Evolutionary conservation across 2,113 vertebrate species (phyloP).

Genomic region (Mirza zaza): DNA sequence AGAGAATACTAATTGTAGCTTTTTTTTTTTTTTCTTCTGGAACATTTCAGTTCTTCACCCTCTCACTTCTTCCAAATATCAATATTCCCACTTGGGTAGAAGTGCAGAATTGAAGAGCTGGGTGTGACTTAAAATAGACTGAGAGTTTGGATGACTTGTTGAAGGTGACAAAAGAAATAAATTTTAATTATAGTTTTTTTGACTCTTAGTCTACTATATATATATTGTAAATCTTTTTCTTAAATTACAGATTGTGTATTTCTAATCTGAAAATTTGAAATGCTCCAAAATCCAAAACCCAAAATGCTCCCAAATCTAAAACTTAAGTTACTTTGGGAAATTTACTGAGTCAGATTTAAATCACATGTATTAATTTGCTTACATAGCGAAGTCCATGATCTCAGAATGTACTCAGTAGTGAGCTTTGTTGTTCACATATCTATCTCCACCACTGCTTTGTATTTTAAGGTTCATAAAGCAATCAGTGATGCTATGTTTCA

Average conservation of each 20-base stretch:
- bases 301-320: not conserved
- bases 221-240: not conserved
- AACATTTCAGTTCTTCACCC: not conserved
- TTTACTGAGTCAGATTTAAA: slow-evolving; percentile 4
- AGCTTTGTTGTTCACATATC: not conserved
- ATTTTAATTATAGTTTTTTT: not conserved
- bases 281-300: not conserved
- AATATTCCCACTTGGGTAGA: not conserved
- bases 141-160: not conserved
- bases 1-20: not conserved
- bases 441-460: not conserved
- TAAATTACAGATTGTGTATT: not conserved
- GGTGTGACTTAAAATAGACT: not conserved
- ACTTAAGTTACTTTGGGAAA: not conserved
- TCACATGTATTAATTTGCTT: not conserved
- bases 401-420: not conserved
- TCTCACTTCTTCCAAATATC: not conserved
- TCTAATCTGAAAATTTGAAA: not conserved
- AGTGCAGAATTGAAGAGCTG: not conserved
- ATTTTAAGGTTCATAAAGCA: slow-evolving; percentile 2
- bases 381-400: not conserved
- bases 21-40: not conserved
- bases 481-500: not conserved
- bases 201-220: not conserved
- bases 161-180: slow-evolving; percentile 1